phyloP scores from a whole-genome alignment of 2,888 invertebrate genomes.

The Plebejus melissa region DNA sequence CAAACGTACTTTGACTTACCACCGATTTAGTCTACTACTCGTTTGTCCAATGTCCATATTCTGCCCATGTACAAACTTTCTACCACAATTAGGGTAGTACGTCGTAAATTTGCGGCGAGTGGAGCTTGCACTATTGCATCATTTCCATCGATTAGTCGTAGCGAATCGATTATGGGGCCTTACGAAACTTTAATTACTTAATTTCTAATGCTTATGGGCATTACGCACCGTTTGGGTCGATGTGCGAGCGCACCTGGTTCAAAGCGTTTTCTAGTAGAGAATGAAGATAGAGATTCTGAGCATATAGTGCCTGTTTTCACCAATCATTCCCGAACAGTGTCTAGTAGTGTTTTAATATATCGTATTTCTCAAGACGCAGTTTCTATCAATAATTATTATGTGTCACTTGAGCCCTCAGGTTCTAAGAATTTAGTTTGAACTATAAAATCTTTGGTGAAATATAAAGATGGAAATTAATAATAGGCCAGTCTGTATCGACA shows the following conservation, averaged over 20 bases:
- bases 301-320: too few relatives aligned
- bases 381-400: too few relatives aligned
- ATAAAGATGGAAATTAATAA: too few relatives aligned
- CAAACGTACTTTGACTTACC: too few relatives aligned
- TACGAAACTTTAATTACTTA: slow-evolving; percentile 30
- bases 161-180: slow-evolving; percentile 28
- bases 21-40: not conserved
- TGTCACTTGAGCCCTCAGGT: too few relatives aligned
- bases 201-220: slow-evolving; percentile 28
- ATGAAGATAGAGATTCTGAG: too few relatives aligned
- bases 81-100: slow-evolving; percentile 17
- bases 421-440: too few relatives aligned
- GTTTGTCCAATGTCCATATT: not conserved
- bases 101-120: not conserved
- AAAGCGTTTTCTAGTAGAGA: not conserved
- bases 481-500: too few relatives aligned
- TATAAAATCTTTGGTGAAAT: too few relatives aligned
- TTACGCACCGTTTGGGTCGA: not conserved
- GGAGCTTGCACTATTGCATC: slow-evolving; percentile 25
- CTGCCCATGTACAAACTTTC: slow-evolving; percentile 12
- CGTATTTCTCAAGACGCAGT: too few relatives aligned
- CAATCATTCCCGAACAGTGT: too few relatives aligned
- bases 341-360: too few relatives aligned
- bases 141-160: slow-evolving; percentile 29
- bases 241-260: not conserved